Conservation (phyloP, 2,113 vertebrate genomes). For the Carassius auratus region DNA sequence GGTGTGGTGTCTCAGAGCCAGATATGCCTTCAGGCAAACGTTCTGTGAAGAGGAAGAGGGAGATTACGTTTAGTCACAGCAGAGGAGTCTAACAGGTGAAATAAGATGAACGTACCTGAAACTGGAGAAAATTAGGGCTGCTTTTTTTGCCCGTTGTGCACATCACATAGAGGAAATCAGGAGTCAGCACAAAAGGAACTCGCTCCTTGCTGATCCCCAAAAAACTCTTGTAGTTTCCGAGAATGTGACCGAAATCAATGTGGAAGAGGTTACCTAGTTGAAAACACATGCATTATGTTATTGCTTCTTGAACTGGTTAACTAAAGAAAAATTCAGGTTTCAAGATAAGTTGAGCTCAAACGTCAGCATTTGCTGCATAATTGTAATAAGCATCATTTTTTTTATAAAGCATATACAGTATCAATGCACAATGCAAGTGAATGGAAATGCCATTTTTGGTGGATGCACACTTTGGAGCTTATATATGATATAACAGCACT, state of each 20-base stretch:
- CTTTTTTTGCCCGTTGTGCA: conserved; percentile 94
- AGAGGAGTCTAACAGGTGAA: not conserved
- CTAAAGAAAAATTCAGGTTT: not conserved
- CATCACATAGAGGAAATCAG: conserved; percentile 98
- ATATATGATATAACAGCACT: too few relatives aligned
- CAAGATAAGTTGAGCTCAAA: not conserved
- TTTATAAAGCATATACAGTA: not conserved
- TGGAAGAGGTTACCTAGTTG: conserved; percentile 94
- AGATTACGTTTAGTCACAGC: not conserved
- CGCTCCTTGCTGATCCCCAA: conserved; percentile 97
- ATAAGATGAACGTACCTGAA: conserved; percentile 81
- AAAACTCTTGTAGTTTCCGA: conserved; percentile 99
- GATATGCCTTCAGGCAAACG: conserved; percentile 92
- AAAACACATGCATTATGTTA: not conserved
- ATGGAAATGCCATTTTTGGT: too few relatives aligned
- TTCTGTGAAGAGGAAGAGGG: conserved; percentile 73
- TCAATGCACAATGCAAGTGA: not conserved
- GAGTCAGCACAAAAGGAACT: conserved; percentile 96
- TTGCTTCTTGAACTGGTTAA: not conserved
- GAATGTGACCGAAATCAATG: conserved; percentile 98
- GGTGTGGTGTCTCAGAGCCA: conserved; percentile 94
- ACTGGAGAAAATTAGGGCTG: conserved; percentile 92
- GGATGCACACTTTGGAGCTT: too few relatives aligned
- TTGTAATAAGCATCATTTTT: too few relatives aligned
- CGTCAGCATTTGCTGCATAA: not conserved